Base-by-base conservation (phyloP, 1,140 invertebrate genomes). In the Drosophila burlai region DNA sequence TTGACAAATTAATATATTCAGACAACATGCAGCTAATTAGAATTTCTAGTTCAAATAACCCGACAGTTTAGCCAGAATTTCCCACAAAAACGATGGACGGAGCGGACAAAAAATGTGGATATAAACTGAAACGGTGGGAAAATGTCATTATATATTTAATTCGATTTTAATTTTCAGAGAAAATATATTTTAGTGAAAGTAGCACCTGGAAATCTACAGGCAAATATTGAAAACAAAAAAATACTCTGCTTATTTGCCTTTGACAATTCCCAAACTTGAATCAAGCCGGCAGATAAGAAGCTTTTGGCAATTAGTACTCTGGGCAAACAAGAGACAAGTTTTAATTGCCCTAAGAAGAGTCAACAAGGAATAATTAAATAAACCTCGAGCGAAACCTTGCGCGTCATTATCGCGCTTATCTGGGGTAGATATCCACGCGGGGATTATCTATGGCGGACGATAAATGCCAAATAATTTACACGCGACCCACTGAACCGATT, bases 1-100 rank as follows among this genome's bases (percentile, higher is more conserved):
- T 73, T 80, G 76, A 71, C 76, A 79, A 79, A 63, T 72, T 59
- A 79, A 65, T 79, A 63, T 63, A 63, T 63, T 42, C 55, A 49
- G 71, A 81, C 72, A 81, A 49, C 61, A 65, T 47, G 38, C n/a
- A 52, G 61, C 80, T 83, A 83, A 79, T 83, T 83, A 60, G 74
- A 64, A 77, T 72, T 61, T 78, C 67, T 73, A 82, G 62, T 82
- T 69, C 67, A 66, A 45, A 81, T 64, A 71, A 52, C 42, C 60
- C 40, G 55, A 68, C 52, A 62, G 72, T 66, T 60, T 42, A 42
- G 26, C 8, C 34, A 50, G 65, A 75, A 57, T 61, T 64, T 64
- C 16, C 21, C 10, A 24, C n/a, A 58, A 68, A 31, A 55, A 13
- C 36, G 47, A 57, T 26, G 13, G 18, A 11, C 34, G 47, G 42